phyloP scores from a whole-genome alignment of 2,113 vertebrate genomes.

The Uria aalge region DNA sequence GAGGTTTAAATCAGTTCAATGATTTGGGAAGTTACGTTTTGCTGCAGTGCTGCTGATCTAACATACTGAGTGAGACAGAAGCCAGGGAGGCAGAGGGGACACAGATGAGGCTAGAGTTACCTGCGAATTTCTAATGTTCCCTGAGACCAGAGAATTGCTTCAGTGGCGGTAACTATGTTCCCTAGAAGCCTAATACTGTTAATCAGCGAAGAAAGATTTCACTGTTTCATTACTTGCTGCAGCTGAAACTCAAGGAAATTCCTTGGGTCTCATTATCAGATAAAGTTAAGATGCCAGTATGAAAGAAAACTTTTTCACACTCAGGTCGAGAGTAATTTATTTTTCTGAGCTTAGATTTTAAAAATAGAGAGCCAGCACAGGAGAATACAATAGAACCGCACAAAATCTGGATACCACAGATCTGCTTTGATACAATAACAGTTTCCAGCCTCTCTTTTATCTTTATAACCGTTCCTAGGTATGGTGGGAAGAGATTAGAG shows the following conservation, averaged over 20 bases:
- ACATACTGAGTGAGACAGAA: not conserved
- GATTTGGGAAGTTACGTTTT: not conserved
- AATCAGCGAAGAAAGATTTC: constrained; percentile 40
- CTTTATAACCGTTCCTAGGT: not conserved
- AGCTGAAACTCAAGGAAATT: constrained; percentile 61
- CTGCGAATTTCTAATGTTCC: not conserved
- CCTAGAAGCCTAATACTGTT: constrained; percentile 30
- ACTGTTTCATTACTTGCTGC: constrained; percentile 38
- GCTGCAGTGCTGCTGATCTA: not conserved
- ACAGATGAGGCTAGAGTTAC: not conserved
- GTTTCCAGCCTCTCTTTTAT: constrained; percentile 31
- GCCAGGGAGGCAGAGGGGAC: not conserved
- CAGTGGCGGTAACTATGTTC: not conserved
- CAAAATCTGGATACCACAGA: not conserved
- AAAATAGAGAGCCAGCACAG: constrained; percentile 7
- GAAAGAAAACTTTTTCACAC: constrained; percentile 48
- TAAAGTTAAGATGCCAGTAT: constrained; percentile 48
- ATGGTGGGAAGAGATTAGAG: constrained; percentile 38
- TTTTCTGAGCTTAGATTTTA: constrained; percentile 37
- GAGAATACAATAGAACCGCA: not conserved
- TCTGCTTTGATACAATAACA: constrained; percentile 34
- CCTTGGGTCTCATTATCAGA: constrained; percentile 56
- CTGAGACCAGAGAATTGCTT: not conserved
- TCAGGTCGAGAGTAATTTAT: constrained; percentile 39
- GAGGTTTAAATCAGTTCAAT: not conserved